phyloP scores from a whole-genome alignment of 37 sponge, comb jelly and placozoan species.

The Bolinopsis microptera region DNA sequence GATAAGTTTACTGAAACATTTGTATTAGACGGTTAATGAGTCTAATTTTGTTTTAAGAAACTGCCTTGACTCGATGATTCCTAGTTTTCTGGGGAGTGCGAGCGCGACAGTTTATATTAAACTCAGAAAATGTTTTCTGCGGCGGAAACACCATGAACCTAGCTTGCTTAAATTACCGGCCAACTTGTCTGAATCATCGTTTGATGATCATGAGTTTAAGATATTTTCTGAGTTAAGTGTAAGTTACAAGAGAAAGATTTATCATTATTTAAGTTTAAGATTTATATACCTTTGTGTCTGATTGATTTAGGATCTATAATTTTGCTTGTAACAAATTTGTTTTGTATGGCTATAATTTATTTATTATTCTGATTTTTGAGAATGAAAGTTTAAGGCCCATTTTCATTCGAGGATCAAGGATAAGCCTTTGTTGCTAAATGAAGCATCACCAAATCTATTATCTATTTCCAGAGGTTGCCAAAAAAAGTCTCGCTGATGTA shows the following conservation, averaged over 20 bases:
- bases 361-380: background rate
- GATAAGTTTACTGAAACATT: background rate
- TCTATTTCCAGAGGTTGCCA: no score
- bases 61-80: background rate
- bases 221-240: background rate
- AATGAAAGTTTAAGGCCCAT: background rate
- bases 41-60: background rate
- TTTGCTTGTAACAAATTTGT: background rate
- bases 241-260: background rate
- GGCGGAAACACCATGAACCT: background rate
- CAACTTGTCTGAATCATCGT: background rate
- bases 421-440: background rate
- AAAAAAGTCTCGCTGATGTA: no score
- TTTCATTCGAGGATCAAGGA: background rate
- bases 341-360: background rate
- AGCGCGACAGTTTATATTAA: background rate
- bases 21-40: background rate
- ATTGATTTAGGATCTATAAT: background rate
- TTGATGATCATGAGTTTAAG: background rate
- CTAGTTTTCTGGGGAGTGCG: background rate
- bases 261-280: background rate
- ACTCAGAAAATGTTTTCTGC: background rate
- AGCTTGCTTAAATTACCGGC: background rate
- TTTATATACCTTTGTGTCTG: background rate
- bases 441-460: background rate